phyloP scores from a whole-genome alignment of 1,140 invertebrate genomes.

The Marisa cornuarietis region DNA sequence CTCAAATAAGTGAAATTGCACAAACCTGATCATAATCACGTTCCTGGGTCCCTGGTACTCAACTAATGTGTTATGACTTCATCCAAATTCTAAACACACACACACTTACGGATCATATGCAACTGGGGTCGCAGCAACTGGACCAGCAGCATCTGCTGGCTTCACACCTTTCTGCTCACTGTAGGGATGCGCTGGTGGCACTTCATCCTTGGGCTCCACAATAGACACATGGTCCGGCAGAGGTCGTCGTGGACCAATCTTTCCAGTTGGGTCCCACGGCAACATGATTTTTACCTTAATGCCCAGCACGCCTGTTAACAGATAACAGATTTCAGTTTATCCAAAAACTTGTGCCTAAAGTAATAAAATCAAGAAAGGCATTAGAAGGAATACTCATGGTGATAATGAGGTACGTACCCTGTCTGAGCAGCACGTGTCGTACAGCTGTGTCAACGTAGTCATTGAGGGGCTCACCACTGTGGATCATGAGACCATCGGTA shows the following conservation, averaged over 20 bases:
- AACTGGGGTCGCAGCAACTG: neutral
- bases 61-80: neutral
- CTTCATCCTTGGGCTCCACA: constrained; percentile 86
- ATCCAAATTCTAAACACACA: neutral
- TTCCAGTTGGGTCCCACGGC: constrained; percentile 95
- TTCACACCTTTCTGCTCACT: constrained; percentile 65
- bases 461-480: constrained; percentile 97
- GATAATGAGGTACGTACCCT: constrained; percentile 73
- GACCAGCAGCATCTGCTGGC: constrained; percentile 36
- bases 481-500: constrained; percentile 99
- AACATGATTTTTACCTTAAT: constrained; percentile 99
- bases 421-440: constrained; percentile 94
- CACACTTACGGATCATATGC: neutral
- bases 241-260: constrained; percentile 95
- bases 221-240: constrained; percentile 97
- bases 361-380: neutral
- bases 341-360: neutral
- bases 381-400: neutral
- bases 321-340: neutral
- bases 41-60: neutral
- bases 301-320: constrained; percentile 74
- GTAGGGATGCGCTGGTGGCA: constrained; percentile 58
- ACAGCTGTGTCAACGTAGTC: constrained; percentile 99
- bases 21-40: neutral
- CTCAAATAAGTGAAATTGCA: too few relatives aligned